Evolutionary conservation across 1,140 invertebrate species (phyloP), one percentile per base, ranked within the genome.

Genomic region (Drosophila ironensis): DNA sequence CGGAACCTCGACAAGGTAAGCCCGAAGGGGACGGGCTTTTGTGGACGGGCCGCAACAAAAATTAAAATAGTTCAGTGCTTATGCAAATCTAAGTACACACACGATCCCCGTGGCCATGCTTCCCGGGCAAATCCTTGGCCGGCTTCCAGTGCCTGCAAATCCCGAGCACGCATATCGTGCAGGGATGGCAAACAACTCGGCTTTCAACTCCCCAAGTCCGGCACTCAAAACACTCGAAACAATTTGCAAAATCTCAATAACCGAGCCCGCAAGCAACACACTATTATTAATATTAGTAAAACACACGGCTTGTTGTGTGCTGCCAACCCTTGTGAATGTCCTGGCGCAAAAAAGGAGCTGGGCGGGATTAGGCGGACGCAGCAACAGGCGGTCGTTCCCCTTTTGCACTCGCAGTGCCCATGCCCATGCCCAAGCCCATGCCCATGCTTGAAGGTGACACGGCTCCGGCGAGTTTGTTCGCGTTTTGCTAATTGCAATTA

Each of bases 401-500:
- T 50, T 40, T 20, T 61, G 47, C 45, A 33, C 41, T 28, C 27
- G 37, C 30, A 9, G 45, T 20, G 4, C 27, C 35, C n/a, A n/a
- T 47, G 9, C 9, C 17, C 30, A 42, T 14, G 12, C n/a, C 25
- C 22, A 40, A 11, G 24, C 35, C 57, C 42, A 11, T 9, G 28
- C 2, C 28, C 40, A 19, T 22, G 17, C 59, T 60, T 59, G 35
- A 35, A 44, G 72, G 63, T 54, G 67, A 63, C 72, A 67, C 40
- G 27, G 27, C 20, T 6, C 25, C 24, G 33, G 46, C 45, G 54
- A 33, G 30, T 33, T 33, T 33, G 30, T 33, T 46, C 37, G 68
- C 68, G 61, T 82, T 82, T 82, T 82, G 78, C 84, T 82, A 84
- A 82, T 82, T 82, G 66, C 78, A 82, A 84, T 82, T 84, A 82